Conservation (phyloP, 2,113 vertebrate genomes). For the Tenrec ecaudatus region DNA sequence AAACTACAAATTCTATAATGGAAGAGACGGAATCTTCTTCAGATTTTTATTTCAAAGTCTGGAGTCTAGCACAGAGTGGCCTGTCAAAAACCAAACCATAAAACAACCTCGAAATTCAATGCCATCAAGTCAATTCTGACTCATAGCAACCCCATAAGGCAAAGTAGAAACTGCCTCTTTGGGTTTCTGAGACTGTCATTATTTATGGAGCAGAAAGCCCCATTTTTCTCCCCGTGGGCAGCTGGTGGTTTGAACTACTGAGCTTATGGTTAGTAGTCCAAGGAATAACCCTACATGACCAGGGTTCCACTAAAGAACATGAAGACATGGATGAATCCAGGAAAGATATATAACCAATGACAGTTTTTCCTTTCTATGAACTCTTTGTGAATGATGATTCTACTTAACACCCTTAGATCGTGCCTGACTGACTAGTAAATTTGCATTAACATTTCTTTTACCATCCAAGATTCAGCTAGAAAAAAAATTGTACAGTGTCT, state of each 20-base stretch:
- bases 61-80: neutral
- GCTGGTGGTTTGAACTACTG: too few relatives aligned
- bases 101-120: too few relatives aligned
- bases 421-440: neutral
- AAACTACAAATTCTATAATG: slow-evolving; percentile 9
- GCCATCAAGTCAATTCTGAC: too few relatives aligned
- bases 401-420: neutral
- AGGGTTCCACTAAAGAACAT: too few relatives aligned
- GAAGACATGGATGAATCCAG: neutral
- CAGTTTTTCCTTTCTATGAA: neutral
- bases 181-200: too few relatives aligned
- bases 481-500: neutral
- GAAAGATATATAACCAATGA: neutral
- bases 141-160: too few relatives aligned
- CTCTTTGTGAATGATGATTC: neutral
- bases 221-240: too few relatives aligned
- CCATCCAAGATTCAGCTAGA: neutral
- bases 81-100: neutral
- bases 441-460: slow-evolving; percentile 21
- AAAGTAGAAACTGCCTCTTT: too few relatives aligned
- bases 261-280: too few relatives aligned
- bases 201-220: too few relatives aligned
- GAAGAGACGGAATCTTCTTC: neutral
- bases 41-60: neutral
- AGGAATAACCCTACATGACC: too few relatives aligned